Conservation (phyloP, 2,113 vertebrate species). For the Pogona vitticeps region DNA sequence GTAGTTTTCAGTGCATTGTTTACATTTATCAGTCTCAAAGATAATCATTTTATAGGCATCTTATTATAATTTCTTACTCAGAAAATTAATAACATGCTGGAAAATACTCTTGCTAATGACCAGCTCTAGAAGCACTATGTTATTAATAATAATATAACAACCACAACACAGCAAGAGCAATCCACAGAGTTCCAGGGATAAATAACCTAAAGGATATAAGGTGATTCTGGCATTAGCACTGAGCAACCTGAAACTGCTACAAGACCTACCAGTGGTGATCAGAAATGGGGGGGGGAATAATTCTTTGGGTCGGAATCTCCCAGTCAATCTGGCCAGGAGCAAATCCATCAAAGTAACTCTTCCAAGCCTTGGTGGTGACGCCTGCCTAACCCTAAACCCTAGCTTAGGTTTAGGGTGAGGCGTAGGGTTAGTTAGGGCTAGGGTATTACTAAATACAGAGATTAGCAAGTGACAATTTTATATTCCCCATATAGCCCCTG, state of each 20-base stretch:
- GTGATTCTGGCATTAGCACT: too few species aligned
- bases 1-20: conserved; percentile 17
- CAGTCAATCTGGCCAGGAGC: too few species aligned
- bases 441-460: not conserved
- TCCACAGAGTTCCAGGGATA: not conserved
- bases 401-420: too few species aligned
- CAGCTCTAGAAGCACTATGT: not conserved
- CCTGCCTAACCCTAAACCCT: not conserved
- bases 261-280: too few species aligned
- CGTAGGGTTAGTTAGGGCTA: too few species aligned
- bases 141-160: not conserved
- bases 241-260: not conserved
- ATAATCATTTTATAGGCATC: conserved; percentile 42
- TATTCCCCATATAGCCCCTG: not conserved
- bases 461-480: too few species aligned
- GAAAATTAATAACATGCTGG: conserved; percentile 46
- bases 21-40: conserved; percentile 52
- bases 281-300: too few species aligned
- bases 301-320: too few species aligned
- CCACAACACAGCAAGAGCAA: not conserved
- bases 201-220: not conserved
- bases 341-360: too few species aligned
- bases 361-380: not conserved
- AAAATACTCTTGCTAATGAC: conserved; percentile 51
- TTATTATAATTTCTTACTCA: conserved; percentile 53